Percentiles rank a stretch among this genome's conserved stretches.
These are phyloP conservation scores for Papilio glaucus DNA, from an alignment of 1,140 invertebrate species.

Conservation along the genomic window DNA sequence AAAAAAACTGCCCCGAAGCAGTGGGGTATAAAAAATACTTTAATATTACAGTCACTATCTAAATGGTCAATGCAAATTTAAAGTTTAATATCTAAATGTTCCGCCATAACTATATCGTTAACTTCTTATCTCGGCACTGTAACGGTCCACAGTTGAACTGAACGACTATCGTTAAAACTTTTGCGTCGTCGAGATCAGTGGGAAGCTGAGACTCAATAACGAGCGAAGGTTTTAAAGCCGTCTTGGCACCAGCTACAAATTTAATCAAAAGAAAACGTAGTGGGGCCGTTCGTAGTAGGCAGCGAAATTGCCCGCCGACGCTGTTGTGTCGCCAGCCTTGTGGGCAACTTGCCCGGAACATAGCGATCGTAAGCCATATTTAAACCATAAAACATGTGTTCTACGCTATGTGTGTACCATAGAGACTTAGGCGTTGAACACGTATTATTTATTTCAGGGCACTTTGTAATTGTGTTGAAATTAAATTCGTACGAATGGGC, in stretches of 20 bases:
- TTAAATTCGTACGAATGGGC: too few relatives aligned
- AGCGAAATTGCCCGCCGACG: constrained; percentile 48
- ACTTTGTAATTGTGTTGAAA: background rate
- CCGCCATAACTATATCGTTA: constrained; percentile 21
- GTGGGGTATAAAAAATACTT: background rate
- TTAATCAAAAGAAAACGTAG: constrained; percentile 55
- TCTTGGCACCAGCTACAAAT: constrained; percentile 41
- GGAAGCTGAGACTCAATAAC: background rate
- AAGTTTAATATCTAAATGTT: constrained; percentile 10
- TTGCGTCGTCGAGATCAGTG: constrained; percentile 2
- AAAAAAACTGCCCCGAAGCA: background rate
- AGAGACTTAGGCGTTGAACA: background rate
- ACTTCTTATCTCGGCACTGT: background rate
- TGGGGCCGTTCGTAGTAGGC: constrained; percentile 44
- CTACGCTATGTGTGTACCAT: background rate
- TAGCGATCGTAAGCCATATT: constrained; percentile 19
- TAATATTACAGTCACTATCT: background rate
- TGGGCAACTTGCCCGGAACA: constrained; percentile 49
- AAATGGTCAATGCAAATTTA: background rate
- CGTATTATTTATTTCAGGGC: too few relatives aligned
- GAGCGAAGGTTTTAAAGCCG: background rate
- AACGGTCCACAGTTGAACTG: constrained; percentile 1
- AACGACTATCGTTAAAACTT: constrained; percentile 32
- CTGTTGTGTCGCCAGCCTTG: constrained; percentile 43
- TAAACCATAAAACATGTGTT: constrained; percentile 13